These are phyloP conservation scores for Caradrina kadenii DNA, from an alignment of 2,888 invertebrate genomes.

Conservation along the genomic window DNA sequence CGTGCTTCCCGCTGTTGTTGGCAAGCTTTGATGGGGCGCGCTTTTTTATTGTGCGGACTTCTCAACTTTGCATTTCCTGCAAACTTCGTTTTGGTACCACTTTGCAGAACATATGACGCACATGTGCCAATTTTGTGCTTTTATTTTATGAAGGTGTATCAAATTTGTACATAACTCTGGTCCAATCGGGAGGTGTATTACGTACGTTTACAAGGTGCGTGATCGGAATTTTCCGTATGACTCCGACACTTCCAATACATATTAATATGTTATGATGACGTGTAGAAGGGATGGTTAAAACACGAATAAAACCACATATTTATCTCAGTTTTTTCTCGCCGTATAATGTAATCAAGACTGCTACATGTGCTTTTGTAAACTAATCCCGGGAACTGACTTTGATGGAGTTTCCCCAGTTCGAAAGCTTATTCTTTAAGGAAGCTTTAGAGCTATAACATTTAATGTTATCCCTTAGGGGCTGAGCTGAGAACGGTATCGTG, in stretches of 20 bases:
- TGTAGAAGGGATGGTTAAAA: constrained; percentile 29
- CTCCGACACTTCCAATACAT: constrained; percentile 53
- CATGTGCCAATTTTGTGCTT: constrained; percentile 40
- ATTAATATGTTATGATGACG: constrained; percentile 59
- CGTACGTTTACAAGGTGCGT: constrained; percentile 53
- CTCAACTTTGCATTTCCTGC: constrained; percentile 46
- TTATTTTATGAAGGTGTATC: constrained; percentile 40
- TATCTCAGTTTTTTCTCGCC: constrained; percentile 33
- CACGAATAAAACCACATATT: constrained; percentile 37
- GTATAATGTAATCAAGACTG: constrained; percentile 42
- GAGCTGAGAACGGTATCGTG: constrained; percentile 44
- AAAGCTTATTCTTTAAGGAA: constrained; percentile 57
- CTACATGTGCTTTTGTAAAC: constrained; percentile 45
- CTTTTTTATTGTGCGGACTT: constrained; percentile 54
- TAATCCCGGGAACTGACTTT: constrained; percentile 53
- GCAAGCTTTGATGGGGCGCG: constrained; percentile 52
- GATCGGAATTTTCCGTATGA: constrained; percentile 52
- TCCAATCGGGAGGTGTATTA: constrained; percentile 36
- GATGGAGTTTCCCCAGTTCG: constrained; percentile 55
- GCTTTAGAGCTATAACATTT: constrained; percentile 59
- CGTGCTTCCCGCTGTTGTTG: constrained; percentile 61
- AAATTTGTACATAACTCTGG: constrained; percentile 24
- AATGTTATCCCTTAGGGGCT: constrained; percentile 54
- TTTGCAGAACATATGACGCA: constrained; percentile 40
- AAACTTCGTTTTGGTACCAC: constrained; percentile 42